Percentiles rank a stretch among this genome's conserved stretches.
phyloP scores from a whole-genome alignment of 2,888 invertebrate species.

The Netelia inedita region DNA sequence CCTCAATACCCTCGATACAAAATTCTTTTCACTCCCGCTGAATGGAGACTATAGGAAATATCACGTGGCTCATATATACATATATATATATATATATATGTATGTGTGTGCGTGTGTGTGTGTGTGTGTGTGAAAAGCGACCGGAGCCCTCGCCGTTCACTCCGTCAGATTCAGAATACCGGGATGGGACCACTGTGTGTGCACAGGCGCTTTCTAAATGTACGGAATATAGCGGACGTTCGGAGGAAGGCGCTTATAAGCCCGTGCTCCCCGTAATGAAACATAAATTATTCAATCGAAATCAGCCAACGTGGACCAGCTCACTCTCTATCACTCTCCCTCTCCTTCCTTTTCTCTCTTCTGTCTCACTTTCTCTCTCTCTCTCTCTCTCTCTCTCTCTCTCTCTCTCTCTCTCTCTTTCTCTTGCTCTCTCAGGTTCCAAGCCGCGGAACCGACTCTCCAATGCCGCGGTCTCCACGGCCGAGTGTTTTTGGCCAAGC shows the following conservation, averaged over 20 bases:
- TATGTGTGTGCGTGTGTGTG: conserved; percentile 30
- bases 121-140: conserved; percentile 60
- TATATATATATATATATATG: conserved; percentile 12
- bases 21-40: conserved; percentile 82
- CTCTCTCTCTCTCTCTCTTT: conserved; percentile 41
- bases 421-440: conserved; percentile 24
- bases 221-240: conserved; percentile 81
- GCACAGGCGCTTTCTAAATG: conserved; percentile 83
- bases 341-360: conserved; percentile 52
- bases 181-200: conserved; percentile 73
- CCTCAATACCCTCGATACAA: conserved; percentile 84
- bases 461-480: conserved; percentile 55
- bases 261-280: conserved; percentile 83
- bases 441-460: conserved; percentile 24
- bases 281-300: conserved; percentile 86
- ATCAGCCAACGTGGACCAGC: conserved; percentile 81
- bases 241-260: conserved; percentile 85
- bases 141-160: conserved; percentile 67
- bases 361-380: conserved; percentile 37
- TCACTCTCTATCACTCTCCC: conserved; percentile 60
- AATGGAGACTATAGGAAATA: conserved; percentile 84
- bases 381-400: conserved; percentile 41
- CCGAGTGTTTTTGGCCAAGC: conserved; percentile 76
- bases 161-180: conserved; percentile 77
- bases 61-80: conserved; percentile 44